Conservation (phyloP, 2,113 vertebrate genomes). For the Porphyrio hochstetteri region DNA sequence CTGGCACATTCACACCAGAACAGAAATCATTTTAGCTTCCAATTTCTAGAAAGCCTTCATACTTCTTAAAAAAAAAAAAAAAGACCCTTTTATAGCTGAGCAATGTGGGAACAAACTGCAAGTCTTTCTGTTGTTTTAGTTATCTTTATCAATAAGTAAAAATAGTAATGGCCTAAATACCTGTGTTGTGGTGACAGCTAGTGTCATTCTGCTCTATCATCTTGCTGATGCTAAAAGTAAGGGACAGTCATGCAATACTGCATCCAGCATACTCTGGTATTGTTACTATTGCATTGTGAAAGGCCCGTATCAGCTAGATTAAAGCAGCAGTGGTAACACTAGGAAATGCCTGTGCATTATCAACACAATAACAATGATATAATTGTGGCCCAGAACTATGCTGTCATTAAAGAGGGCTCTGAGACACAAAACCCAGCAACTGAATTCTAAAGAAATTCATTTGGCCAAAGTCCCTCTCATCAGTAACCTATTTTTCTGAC, state of each 20-base stretch:
- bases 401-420: background rate
- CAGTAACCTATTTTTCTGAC: constrained; percentile 12
- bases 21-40: background rate
- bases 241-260: background rate
- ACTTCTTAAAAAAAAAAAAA: background rate
- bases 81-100: background rate
- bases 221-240: background rate
- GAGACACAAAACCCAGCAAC: fast-evolving
- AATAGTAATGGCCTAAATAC: background rate
- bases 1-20: background rate
- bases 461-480: background rate
- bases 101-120: background rate
- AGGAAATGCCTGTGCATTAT: background rate
- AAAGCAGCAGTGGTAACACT: background rate
- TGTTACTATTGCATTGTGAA: background rate
- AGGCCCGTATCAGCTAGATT: constrained; percentile 4
- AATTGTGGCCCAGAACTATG: background rate
- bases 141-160: background rate
- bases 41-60: background rate
- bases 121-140: background rate
- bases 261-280: background rate
- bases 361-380: background rate
- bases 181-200: background rate
- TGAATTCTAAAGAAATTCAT: constrained; percentile 11
- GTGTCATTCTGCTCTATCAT: background rate